These are phyloP conservation scores for Novumbra hubbsi DNA, from an alignment of 2,797 vertebrate species.

Conservation along the genomic window DNA sequence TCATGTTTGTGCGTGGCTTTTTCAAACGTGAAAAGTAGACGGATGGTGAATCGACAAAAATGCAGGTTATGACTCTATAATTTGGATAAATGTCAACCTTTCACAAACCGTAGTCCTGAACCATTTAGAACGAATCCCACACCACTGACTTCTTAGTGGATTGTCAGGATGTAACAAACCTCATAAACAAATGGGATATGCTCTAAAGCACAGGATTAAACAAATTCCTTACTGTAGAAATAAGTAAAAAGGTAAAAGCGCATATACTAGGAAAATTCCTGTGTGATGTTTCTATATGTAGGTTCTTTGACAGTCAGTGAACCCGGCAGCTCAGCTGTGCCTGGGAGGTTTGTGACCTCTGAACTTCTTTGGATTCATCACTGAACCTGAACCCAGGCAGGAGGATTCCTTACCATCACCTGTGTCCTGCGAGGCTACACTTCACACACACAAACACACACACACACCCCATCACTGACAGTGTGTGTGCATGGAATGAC, in stretches of 20 bases:
- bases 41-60: too few relatives aligned
- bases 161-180: neutral
- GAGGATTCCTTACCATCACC: conserved; percentile 35
- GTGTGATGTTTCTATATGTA: neutral
- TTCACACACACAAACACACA: conserved; percentile 27
- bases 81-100: too few relatives aligned
- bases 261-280: neutral
- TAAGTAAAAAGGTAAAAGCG: neutral
- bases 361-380: conserved; percentile 27
- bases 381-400: conserved; percentile 24
- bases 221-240: neutral
- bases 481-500: neutral
- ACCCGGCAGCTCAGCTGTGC: conserved; percentile 3
- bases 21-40: too few relatives aligned
- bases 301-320: conserved; percentile 13
- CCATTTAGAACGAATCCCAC: too few relatives aligned
- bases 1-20: too few relatives aligned
- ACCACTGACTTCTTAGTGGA: too few relatives aligned
- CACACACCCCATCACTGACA: conserved; percentile 8
- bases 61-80: too few relatives aligned
- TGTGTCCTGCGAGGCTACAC: conserved; percentile 15
- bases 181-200: neutral
- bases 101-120: too few relatives aligned
- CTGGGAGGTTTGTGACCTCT: conserved; percentile 29
- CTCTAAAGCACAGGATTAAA: neutral